Evolutionary conservation across 2,797 vertebrate genomes (phyloP).

Genomic region (Neoniphon sammara): DNA sequence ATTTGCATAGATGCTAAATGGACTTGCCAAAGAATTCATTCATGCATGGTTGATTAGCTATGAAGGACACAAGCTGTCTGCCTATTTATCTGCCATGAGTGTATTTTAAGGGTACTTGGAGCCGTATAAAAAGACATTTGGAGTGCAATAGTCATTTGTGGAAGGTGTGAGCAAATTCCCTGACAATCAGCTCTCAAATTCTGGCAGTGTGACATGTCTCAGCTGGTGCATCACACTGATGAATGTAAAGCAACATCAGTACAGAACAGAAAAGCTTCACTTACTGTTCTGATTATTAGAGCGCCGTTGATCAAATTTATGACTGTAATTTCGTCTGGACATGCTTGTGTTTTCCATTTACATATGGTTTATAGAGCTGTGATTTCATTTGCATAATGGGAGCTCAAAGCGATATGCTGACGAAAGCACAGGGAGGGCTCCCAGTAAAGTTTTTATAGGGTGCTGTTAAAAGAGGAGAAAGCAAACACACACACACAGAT

Average conservation of each 20-base stretch:
- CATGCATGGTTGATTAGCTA: slow-evolving; percentile 19
- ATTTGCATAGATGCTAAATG: slow-evolving; percentile 41
- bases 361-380: slow-evolving; percentile 77
- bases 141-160: slow-evolving; percentile 48
- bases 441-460: slow-evolving; percentile 73
- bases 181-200: slow-evolving; percentile 58
- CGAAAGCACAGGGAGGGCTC: slow-evolving; percentile 74
- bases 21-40: slow-evolving; percentile 39
- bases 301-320: slow-evolving; percentile 78
- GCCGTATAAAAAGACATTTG: slow-evolving; percentile 33
- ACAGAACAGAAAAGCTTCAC: slow-evolving; percentile 59
- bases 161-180: slow-evolving; percentile 48
- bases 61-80: slow-evolving; percentile 25
- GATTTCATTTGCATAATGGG: slow-evolving; percentile 81
- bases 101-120: slow-evolving; percentile 34
- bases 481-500: slow-evolving; percentile 55
- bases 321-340: slow-evolving; percentile 74
- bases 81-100: slow-evolving; percentile 12
- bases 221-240: slow-evolving; percentile 56
- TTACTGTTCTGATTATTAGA: slow-evolving; percentile 77
- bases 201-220: slow-evolving; percentile 62
- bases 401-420: slow-evolving; percentile 78
- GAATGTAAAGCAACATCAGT: slow-evolving; percentile 49
- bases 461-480: slow-evolving; percentile 61
- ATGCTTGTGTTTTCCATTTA: slow-evolving; percentile 80